phyloP scores from a whole-genome alignment of 1,140 invertebrate genomes.

The Oscheius sp. region DNA sequence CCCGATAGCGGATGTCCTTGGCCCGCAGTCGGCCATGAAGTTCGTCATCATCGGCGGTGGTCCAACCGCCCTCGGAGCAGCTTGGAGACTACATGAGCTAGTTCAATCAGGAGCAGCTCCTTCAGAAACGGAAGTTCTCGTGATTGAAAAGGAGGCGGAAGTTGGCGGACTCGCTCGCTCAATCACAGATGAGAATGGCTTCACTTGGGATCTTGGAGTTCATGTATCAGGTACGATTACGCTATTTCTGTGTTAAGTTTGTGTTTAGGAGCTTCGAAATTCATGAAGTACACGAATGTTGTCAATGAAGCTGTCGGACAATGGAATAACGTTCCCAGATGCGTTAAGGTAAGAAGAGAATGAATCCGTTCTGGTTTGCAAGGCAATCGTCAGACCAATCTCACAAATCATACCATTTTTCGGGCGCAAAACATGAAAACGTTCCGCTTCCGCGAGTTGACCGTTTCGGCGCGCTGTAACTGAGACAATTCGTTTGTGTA shows the following conservation, averaged over 20 bases:
- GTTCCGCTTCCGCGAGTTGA: no score
- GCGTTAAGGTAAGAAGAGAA: constrained; percentile 26
- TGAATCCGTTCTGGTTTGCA: constrained; percentile 11
- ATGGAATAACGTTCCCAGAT: constrained; percentile 28
- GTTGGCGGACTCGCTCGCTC: constrained; percentile 33
- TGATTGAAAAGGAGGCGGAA: constrained; percentile 35
- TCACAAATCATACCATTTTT: no score
- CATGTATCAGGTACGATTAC: constrained; percentile 23
- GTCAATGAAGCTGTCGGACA: constrained; percentile 25
- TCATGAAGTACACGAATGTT: constrained; percentile 27
- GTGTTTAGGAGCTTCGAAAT: constrained; percentile 30
- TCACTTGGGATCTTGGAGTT: constrained; percentile 37
- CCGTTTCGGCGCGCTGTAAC: no score
- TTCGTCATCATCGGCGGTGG: constrained; percentile 32
- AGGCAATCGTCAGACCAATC: no score
- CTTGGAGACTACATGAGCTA: constrained; percentile 1
- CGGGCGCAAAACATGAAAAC: no score
- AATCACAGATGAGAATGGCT: constrained; percentile 26
- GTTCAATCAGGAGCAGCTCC: not conserved
- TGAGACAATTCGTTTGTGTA: no score
- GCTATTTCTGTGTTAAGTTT: not conserved
- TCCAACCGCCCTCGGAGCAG: constrained; percentile 36
- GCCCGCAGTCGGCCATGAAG: constrained; percentile 4
- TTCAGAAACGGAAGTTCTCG: constrained; percentile 12
- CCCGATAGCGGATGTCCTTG: no score